These are phyloP conservation scores for Frankliniella intonsa DNA, from an alignment of 2,888 invertebrate species.

Conservation along the genomic window DNA sequence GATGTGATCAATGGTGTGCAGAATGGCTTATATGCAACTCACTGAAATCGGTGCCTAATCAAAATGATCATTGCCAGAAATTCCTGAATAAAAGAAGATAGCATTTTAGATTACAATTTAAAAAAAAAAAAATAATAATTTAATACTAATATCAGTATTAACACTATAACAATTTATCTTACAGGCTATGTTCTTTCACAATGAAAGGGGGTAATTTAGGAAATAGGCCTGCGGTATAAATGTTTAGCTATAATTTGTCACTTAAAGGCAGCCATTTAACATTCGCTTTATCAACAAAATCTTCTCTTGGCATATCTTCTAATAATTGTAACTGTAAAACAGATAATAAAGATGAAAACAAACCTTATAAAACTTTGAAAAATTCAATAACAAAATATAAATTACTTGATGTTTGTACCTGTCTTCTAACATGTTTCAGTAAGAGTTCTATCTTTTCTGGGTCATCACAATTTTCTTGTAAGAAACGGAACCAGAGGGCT, in stretches of 20 bases:
- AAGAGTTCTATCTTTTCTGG: constrained; percentile 63
- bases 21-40: constrained; percentile 53
- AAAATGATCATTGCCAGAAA: constrained; percentile 45
- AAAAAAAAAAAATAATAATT: not conserved
- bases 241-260: constrained; percentile 28
- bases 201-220: not conserved
- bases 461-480: constrained; percentile 60
- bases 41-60: constrained; percentile 54
- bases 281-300: constrained; percentile 55
- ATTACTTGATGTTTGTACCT: constrained; percentile 49
- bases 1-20: constrained; percentile 51
- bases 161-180: constrained; percentile 28
- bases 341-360: constrained; percentile 36
- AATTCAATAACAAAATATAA: constrained; percentile 20
- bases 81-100: constrained; percentile 39
- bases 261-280: constrained; percentile 54
- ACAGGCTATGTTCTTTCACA: constrained; percentile 28
- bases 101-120: not conserved
- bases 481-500: constrained; percentile 81
- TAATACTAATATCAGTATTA: not conserved
- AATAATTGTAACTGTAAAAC: constrained; percentile 52
- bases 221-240: too few relatives aligned
- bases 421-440: constrained; percentile 70
- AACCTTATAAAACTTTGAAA: constrained; percentile 34
- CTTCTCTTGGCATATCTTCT: constrained; percentile 55